Percentiles rank a stretch among this genome's conserved stretches.
These are phyloP conservation scores for Ibycter americanus DNA, from an alignment of 2,797 vertebrate genomes.

Conservation along the genomic window DNA sequence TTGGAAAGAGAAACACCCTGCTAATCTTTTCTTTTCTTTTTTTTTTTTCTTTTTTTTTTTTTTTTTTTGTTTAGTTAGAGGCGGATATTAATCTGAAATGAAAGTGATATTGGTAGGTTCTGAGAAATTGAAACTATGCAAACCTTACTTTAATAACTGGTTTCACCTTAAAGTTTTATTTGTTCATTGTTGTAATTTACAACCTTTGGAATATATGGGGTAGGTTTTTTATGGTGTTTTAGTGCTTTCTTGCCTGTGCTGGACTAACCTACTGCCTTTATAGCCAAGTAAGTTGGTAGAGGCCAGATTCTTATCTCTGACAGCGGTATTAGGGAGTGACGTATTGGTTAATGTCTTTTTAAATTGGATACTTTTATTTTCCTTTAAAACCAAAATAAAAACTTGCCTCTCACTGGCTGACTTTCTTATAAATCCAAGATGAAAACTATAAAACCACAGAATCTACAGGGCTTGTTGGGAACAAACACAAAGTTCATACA, in stretches of 20 bases:
- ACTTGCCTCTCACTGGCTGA: not conserved
- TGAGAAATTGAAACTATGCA: not conserved
- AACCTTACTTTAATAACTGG: not conserved
- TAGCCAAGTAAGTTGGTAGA: not conserved
- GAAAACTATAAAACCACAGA: not conserved
- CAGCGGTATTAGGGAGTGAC: not conserved
- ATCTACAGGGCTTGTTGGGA: not conserved
- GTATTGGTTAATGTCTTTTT: not conserved
- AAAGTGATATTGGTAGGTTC: rapidly evolving
- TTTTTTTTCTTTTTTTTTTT: no score
- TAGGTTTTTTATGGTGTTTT: not conserved
- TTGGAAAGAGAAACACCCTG: not conserved
- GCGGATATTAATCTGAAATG: no score
- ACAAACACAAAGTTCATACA: not conserved
- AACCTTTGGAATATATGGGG: not conserved
- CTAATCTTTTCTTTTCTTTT: not conserved
- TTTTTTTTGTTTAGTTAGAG: no score
- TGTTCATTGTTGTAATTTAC: not conserved
- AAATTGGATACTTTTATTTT: not conserved
- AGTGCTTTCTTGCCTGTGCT: not conserved
- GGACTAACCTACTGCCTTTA: not conserved
- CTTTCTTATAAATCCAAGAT: not conserved
- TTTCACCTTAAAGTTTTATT: not conserved
- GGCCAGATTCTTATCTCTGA: not conserved
- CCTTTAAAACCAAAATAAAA: not conserved